Evolutionary conservation across 1,140 invertebrate genomes (phyloP), one percentile per base, ranked within the genome.

Genomic region (Lanistes nyassanus): DNA sequence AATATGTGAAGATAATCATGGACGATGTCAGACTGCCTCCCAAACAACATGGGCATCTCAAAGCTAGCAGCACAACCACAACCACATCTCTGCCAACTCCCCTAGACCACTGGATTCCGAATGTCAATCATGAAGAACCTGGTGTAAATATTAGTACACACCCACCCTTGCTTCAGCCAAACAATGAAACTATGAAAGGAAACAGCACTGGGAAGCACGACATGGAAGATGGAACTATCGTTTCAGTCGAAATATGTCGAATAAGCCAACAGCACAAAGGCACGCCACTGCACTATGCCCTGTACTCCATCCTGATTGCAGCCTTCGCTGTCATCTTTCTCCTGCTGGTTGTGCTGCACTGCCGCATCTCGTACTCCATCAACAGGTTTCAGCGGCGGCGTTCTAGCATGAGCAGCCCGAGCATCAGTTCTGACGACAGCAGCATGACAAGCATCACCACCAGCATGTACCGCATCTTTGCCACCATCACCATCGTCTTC

Each of bases 381-480:
- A n/a, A 31, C 4, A 39, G 23, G 26, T 69, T 69, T 47, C 29
- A 53, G 42, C 26, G 51, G 51, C 53, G 53, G 9, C 55, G 36
- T 4, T 39, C 31, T 0, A 37, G 55, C 70, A n/a, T 56, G 51
- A 16, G 7, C 11, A n/a, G 42, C 42, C 19, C 29, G 21, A 29
- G 26, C 21, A n/a, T 26, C n/a, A 4, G 39, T 3, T 56, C 55
- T 9, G 69, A 74, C 21, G 26, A 13, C 60, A 42, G 36, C 39
- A 13, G 13, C 37, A 67, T 34, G 42, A 23, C 16, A 34, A 65
- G 67, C 37, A 68, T 75, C 23, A 75, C 71, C 53, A 66, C 51
- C 29, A 64, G 70, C 29, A 77, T 76, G 78, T 77, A 74, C 62
- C 67, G 60, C 39, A 62, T 77, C 31, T 79, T 79, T 58, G 39